Evolutionary conservation across 2,888 invertebrate species (phyloP).

Genomic region (Ectemnius lituratus): DNA sequence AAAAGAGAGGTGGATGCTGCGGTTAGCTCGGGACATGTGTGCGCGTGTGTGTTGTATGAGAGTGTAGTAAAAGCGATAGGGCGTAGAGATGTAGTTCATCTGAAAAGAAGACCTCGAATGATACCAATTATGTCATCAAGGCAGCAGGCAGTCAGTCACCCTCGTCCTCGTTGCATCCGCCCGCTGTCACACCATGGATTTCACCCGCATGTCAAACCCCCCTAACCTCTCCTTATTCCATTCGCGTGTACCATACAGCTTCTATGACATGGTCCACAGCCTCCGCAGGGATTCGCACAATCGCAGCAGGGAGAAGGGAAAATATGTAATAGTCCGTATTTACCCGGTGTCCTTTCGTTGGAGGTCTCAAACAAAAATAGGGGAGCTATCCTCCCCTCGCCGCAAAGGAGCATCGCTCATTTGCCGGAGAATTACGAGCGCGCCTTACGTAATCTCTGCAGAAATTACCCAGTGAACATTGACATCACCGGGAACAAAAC

Average conservation of each 20-base stretch:
- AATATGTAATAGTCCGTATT: slow-evolving; percentile 53
- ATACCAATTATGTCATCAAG: slow-evolving; percentile 75
- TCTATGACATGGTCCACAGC: slow-evolving; percentile 30
- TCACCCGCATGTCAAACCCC: slow-evolving; percentile 68
- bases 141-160: slow-evolving; percentile 36
- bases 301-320: slow-evolving; percentile 50
- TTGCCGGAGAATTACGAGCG: no score
- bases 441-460: no score
- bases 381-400: no score
- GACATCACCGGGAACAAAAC: no score
- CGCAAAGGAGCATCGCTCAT: no score
- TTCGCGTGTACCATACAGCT: slow-evolving; percentile 16
- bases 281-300: slow-evolving; percentile 43
- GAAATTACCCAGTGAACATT: no score
- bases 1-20: not conserved
- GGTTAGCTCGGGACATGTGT: slow-evolving; percentile 27
- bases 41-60: slow-evolving; percentile 7
- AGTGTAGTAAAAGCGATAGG: slow-evolving; percentile 28
- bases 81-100: slow-evolving; percentile 62
- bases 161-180: slow-evolving; percentile 46
- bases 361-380: not conserved
- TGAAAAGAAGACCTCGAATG: slow-evolving; percentile 72
- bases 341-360: slow-evolving; percentile 22
- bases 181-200: slow-evolving; percentile 61
- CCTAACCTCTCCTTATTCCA: slow-evolving; percentile 56